Evolutionary conservation across 2,888 invertebrate species (phyloP).

Genomic region (Heliothis peltigera): DNA sequence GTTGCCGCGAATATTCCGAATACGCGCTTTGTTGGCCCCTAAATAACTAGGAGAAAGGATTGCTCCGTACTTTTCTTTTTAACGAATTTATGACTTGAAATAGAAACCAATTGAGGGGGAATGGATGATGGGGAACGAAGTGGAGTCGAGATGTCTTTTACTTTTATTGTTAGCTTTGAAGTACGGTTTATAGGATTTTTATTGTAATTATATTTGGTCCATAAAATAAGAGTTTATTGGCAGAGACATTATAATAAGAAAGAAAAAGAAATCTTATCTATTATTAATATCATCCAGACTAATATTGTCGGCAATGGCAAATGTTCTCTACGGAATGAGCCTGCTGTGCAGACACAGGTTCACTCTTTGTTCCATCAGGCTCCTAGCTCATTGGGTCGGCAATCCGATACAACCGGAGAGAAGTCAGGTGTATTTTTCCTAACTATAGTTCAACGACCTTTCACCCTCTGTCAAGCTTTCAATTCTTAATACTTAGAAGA

Average conservation of each 20-base stretch:
- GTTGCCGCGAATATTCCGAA: conserved; percentile 80
- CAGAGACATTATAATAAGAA: too few species aligned
- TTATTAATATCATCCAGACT: too few species aligned
- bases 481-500: conserved; percentile 21
- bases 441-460: not conserved
- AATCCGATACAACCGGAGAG: too few species aligned
- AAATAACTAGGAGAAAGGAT: conserved; percentile 57
- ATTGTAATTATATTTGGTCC: too few species aligned
- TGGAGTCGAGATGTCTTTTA: conserved; percentile 24
- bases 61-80: conserved; percentile 54
- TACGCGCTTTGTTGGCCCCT: conserved; percentile 65
- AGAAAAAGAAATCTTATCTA: too few species aligned
- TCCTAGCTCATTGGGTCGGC: too few species aligned
- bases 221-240: too few species aligned
- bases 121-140: conserved; percentile 45
- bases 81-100: conserved; percentile 46
- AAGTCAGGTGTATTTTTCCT: too few species aligned
- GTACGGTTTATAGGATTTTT: not conserved
- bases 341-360: too few species aligned
- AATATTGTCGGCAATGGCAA: too few species aligned
- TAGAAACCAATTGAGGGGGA: conserved; percentile 56
- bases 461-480: conserved; percentile 7
- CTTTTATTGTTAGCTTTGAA: conserved; percentile 3
- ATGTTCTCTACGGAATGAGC: too few species aligned
- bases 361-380: too few species aligned